Evolutionary conservation across 2,888 invertebrate genomes (phyloP).

Genomic region (Synergus gifuensis): DNA sequence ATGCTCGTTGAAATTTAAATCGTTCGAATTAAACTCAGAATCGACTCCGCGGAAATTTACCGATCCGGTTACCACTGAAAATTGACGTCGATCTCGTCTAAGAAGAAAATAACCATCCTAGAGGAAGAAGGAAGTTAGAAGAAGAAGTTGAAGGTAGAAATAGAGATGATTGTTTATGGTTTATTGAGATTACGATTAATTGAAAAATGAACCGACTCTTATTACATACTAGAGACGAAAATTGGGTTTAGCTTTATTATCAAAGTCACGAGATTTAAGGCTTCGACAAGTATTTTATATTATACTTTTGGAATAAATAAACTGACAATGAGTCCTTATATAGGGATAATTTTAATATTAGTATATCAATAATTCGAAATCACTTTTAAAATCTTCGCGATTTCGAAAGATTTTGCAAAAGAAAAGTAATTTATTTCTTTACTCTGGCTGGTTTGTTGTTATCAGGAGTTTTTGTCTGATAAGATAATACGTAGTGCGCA

Average conservation of each 20-base stretch:
- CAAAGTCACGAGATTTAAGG: not conserved
- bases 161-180: slow-evolving; percentile 15
- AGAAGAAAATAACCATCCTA: slow-evolving; percentile 5
- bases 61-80: slow-evolving; percentile 16
- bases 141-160: slow-evolving; percentile 13
- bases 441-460: too few species aligned
- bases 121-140: not conserved
- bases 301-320: too few species aligned
- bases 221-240: not conserved
- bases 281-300: too few species aligned
- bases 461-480: too few species aligned
- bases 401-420: too few species aligned
- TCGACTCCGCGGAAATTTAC: slow-evolving; percentile 6
- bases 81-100: slow-evolving; percentile 8
- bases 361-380: too few species aligned
- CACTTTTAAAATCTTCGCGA: too few species aligned
- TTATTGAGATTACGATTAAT: slow-evolving; percentile 21
- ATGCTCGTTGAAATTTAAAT: slow-evolving; percentile 22
- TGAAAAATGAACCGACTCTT: slow-evolving; percentile 21
- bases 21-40: slow-evolving; percentile 29
- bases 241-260: not conserved
- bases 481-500: too few species aligned
- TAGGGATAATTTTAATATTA: too few species aligned
- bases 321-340: too few species aligned
- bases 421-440: too few species aligned